phyloP scores from a whole-genome alignment of 2,113 vertebrate species.

The Crotalus tigris region DNA sequence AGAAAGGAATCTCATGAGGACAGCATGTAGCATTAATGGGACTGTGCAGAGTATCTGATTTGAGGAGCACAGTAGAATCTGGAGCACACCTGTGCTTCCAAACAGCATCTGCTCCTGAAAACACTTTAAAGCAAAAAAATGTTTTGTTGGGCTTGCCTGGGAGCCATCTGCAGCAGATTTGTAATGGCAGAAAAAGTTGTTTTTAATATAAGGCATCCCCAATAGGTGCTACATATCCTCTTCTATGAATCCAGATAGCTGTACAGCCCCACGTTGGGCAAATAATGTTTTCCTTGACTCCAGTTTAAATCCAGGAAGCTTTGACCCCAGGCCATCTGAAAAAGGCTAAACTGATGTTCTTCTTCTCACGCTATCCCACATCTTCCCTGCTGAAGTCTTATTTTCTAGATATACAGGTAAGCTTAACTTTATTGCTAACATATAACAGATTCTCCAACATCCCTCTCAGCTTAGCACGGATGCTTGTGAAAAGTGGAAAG shows the following conservation, averaged over 20 bases:
- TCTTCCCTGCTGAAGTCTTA: slow-evolving; percentile 88
- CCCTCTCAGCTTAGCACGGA: background rate
- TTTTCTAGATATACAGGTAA: slow-evolving; percentile 94
- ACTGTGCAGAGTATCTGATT: background rate
- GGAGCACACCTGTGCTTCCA: background rate
- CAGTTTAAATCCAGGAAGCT: slow-evolving; percentile 84
- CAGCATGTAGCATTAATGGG: background rate
- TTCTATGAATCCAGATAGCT: background rate
- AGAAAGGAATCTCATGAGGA: background rate
- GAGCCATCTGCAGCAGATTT: background rate
- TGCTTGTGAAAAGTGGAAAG: background rate
- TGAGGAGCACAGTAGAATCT: background rate
- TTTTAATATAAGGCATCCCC: background rate
- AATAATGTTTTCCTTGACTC: slow-evolving; percentile 76
- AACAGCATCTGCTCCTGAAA: background rate
- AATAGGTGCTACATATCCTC: background rate
- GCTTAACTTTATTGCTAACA: background rate
- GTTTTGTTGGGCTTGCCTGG: background rate
- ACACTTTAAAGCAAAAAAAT: background rate
- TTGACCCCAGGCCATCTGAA: slow-evolving; percentile 91
- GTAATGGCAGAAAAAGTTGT: background rate
- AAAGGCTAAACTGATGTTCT: slow-evolving; percentile 98
- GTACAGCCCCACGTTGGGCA: background rate
- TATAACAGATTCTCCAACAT: background rate
- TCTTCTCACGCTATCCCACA: slow-evolving; percentile 95